Evolutionary conservation across 2,797 vertebrate genomes (phyloP).

Genomic region (Phoxinus dragarum): DNA sequence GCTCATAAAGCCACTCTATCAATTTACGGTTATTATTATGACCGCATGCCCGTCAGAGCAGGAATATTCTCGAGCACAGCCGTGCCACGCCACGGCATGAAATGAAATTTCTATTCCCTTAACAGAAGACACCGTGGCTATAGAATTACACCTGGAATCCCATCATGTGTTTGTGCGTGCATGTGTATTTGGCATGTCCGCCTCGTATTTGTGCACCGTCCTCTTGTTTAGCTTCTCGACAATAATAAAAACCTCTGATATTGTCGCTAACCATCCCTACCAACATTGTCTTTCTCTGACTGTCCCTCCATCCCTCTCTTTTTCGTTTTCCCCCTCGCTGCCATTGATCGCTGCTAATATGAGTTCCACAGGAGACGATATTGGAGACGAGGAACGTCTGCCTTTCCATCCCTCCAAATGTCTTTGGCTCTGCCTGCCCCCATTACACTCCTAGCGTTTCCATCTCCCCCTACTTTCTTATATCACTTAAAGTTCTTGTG

Average conservation of each 20-base stretch:
- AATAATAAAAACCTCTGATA: constrained; percentile 38
- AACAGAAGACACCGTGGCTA: constrained; percentile 56
- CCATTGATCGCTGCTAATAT: constrained; percentile 35
- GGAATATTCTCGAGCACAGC: constrained; percentile 56
- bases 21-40: constrained; percentile 71
- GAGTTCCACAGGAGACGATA: constrained; percentile 21
- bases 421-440: constrained; percentile 18
- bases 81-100: constrained; percentile 62
- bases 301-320: constrained; percentile 11
- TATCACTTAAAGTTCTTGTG: constrained; percentile 15
- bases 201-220: constrained; percentile 22
- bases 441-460: constrained; percentile 15
- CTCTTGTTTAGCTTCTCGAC: constrained; percentile 32
- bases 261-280: background rate
- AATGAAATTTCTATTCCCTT: constrained; percentile 66
- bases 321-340: background rate
- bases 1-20: constrained; percentile 80
- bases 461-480: constrained; percentile 9
- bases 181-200: constrained; percentile 22
- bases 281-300: constrained; percentile 8
- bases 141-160: constrained; percentile 59
- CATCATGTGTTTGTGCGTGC: constrained; percentile 51
- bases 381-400: constrained; percentile 34
- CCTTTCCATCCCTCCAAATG: constrained; percentile 18
- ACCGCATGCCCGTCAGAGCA: constrained; percentile 55